phyloP scores from a whole-genome alignment of 2,113 vertebrate genomes.

The Monopterus albus region DNA sequence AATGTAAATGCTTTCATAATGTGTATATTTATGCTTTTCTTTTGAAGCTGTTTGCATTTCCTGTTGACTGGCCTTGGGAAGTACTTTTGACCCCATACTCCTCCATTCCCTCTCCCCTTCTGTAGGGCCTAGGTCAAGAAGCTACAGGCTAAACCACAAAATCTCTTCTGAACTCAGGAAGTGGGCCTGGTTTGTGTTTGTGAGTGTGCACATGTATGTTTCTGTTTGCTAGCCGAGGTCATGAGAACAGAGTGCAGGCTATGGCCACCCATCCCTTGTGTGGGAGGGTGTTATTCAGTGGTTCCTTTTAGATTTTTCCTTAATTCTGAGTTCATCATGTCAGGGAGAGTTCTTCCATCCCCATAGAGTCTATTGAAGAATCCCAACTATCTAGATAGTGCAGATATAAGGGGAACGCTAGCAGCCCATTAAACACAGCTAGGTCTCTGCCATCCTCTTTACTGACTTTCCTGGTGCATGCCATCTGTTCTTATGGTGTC shows the following conservation, averaged over 20 bases:
- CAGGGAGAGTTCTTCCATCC: slow-evolving; percentile 67
- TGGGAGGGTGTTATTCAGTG: slow-evolving; percentile 53
- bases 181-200: slow-evolving; percentile 61
- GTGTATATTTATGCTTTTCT: slow-evolving; percentile 9
- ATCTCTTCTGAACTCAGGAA: slow-evolving; percentile 73
- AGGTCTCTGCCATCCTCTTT: slow-evolving; percentile 61
- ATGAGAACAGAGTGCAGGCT: slow-evolving; percentile 73
- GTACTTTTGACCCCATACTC: slow-evolving; percentile 45
- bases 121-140: slow-evolving; percentile 57
- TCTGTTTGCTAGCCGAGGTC: slow-evolving; percentile 70
- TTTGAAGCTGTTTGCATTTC: slow-evolving; percentile 52
- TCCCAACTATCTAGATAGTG: slow-evolving; percentile 64
- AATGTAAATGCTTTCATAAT: neutral
- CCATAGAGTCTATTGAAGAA: slow-evolving; percentile 60
- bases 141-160: slow-evolving; percentile 64
- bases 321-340: slow-evolving; percentile 46
- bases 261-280: slow-evolving; percentile 52
- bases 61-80: slow-evolving; percentile 55
- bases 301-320: slow-evolving; percentile 48
- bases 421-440: slow-evolving; percentile 45
- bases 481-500: too few species aligned
- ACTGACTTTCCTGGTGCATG: slow-evolving; percentile 42
- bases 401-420: slow-evolving; percentile 37
- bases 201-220: slow-evolving; percentile 51
- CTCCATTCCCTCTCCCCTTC: slow-evolving; percentile 51